Base-by-base conservation (phyloP, 2,888 invertebrate species). In the Cheilosia vulpina region DNA sequence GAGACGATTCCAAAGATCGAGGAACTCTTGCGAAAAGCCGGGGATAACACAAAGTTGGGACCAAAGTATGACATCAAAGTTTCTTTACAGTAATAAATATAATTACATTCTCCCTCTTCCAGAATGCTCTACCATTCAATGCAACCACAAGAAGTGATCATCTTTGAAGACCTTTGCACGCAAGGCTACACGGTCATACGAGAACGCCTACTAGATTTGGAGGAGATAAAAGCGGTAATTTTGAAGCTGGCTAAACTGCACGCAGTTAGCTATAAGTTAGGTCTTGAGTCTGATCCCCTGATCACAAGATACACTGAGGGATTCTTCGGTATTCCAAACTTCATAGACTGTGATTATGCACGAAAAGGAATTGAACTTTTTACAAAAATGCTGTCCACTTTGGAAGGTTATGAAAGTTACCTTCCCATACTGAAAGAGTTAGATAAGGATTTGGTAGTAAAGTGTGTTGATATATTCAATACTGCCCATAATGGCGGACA, bases 231-330 rank as follows among this genome's bases (percentile, higher is more conserved):
- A 65, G 55, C 41, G 7, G 87, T 81, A 50, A 57, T 87, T 9
- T 45, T 45, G n/a, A 88, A 87, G 66, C 60, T 88, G 41, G 87
- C 87, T 24, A 81, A 87, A 66, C 87, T 87, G 88, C 88, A 88
- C 57, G 87, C 87, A 27, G 80, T 73, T 11, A 87, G 88, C 55
- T 84, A 87, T 57, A 84, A 87, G 58, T 24, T 88, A 57, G 76
- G 50, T 11, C 27, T 38, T 2, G 82, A 81, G 19, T 57, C 41
- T n/a, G 77, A 82, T n/a, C 47, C 66, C 21, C 19, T 52, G 13
- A 34, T 68, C 11, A 68, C 58, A 13, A 47, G 24, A 4, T 75
- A 47, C 27, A 3, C 34, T 4, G 17, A 71, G 13, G 75, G 75
- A 3, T n/a, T 84, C 6, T 19, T 79, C 0, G 21, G 53, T 0